phyloP scores from a whole-genome alignment of 2,797 vertebrate species.

The Phrynocephalus vlangalii region DNA sequence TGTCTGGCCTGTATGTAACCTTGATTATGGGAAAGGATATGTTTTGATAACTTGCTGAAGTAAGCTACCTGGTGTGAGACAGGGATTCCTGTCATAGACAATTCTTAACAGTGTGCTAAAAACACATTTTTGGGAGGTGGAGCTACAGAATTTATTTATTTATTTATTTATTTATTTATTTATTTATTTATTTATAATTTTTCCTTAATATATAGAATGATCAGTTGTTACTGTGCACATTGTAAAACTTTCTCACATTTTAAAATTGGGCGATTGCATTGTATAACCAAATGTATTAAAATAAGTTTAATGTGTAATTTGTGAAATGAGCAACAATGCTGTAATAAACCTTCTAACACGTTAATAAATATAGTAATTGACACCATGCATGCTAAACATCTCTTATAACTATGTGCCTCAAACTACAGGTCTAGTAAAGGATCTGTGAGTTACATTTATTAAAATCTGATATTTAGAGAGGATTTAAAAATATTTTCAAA shows the following conservation, averaged over 20 bases:
- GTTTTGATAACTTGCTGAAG: constrained; percentile 88
- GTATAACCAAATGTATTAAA: background rate
- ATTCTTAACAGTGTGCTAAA: constrained; percentile 77
- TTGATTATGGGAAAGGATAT: constrained; percentile 88
- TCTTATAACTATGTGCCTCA: too few species aligned
- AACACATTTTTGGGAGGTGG: constrained; percentile 72
- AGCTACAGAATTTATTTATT: constrained; percentile 64
- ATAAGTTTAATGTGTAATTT: background rate
- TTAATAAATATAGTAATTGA: background rate
- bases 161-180: too few species aligned
- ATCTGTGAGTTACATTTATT: too few species aligned
- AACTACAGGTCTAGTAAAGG: too few species aligned
- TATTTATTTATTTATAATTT: too few species aligned
- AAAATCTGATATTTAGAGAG: too few species aligned
- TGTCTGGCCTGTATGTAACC: constrained; percentile 87
- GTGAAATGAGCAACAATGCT: too few species aligned
- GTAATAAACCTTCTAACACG: too few species aligned
- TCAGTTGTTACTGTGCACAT: background rate
- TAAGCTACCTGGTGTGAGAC: constrained; percentile 89
- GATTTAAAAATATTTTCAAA: too few species aligned
- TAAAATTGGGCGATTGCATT: background rate
- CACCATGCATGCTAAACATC: background rate
- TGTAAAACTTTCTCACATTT: background rate
- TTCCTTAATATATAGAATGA: constrained; percentile 34
- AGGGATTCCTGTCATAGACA: constrained; percentile 86